Percentiles rank a stretch among this genome's conserved stretches.
Conservation (phyloP, 2,888 invertebrate species). For the Perizoma flavofasciatum region DNA sequence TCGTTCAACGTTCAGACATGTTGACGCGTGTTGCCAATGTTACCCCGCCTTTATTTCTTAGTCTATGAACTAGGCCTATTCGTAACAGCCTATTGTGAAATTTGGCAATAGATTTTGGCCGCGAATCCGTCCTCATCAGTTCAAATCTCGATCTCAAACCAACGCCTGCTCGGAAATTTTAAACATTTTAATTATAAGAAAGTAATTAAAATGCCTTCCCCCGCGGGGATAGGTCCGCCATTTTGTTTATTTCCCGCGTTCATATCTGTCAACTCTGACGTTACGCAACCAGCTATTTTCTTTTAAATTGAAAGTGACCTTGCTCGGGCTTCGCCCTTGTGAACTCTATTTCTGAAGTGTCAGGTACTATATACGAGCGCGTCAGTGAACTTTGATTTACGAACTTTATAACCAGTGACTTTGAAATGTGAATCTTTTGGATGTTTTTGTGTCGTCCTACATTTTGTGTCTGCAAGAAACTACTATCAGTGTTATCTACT, state of each 20-base stretch:
- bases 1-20: no score
- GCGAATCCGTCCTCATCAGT: conserved; percentile 30
- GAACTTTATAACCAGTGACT: conserved; percentile 22
- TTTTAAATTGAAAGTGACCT: conserved; percentile 40
- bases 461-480: conserved; percentile 36
- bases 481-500: conserved; percentile 8
- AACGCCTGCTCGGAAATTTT: conserved; percentile 26
- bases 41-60: not conserved
- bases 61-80: conserved; percentile 12
- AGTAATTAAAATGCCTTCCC: conserved; percentile 53
- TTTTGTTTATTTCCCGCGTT: conserved; percentile 42
- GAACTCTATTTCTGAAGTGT: conserved; percentile 30
- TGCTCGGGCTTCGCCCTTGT: conserved; percentile 35
- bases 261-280: conserved; percentile 43
- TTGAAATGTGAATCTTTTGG: conserved; percentile 48
- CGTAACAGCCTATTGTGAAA: conserved; percentile 62
- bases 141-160: conserved; percentile 8
- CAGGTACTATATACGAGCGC: conserved; percentile 35
- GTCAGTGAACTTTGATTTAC: conserved; percentile 38
- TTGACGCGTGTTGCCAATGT: no score
- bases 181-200: conserved; percentile 5
- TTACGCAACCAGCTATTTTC: conserved; percentile 39
- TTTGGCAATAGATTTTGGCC: conserved; percentile 71
- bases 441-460: conserved; percentile 47
- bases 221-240: conserved; percentile 57